Evolutionary conservation across 2,888 invertebrate genomes (phyloP), one percentile per base, ranked within the genome.

Genomic region (Eulithis prunata): DNA sequence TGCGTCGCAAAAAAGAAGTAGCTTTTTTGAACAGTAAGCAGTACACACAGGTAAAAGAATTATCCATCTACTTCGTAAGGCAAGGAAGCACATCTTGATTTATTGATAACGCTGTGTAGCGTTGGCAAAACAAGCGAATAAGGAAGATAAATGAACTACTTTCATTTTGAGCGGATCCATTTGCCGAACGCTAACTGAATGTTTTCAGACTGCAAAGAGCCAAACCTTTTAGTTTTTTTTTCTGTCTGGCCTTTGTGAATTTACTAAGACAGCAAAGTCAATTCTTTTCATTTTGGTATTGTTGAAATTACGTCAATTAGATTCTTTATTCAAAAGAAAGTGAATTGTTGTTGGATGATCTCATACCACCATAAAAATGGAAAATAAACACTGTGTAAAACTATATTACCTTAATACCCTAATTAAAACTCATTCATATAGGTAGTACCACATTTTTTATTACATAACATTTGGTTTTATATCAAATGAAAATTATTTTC

Each of bases 141-240:
- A 87, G 85, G 86, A 89, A 90, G 89, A 90, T 88, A 88, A 89
- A 90, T 90, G 89, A 88, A 87, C 87, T 87, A 87, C 86, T 85
- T 84, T 81, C 84, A 82, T 83, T 83, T 83, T 80, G 79, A 77
- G 71, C 76, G 78, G 74, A 80, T 75, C 82, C 81, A 83, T 85
- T 85, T 82, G 75, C 77, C 69, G 75, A 76, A 74, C 72, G 71
- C 65, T 78, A 77, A 75, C 75, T 74, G 74, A 72, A 71, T 68
- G 72, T 80, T 75, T 75, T 75, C 73, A 78, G 75, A 72, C 72
- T 71, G 72, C 69, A 76, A 75, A 76, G 77, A 57, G 65, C 45
- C 47, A 60, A 68, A 68, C 60, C 59, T 70, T 68, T 67, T 72
- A 65, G 49, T 41, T 49, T 66, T 61, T 51, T 65, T 55, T 55